These are phyloP conservation scores for Loxodonta africana DNA, from an alignment of 2,113 vertebrate genomes.

Conservation along the genomic window DNA sequence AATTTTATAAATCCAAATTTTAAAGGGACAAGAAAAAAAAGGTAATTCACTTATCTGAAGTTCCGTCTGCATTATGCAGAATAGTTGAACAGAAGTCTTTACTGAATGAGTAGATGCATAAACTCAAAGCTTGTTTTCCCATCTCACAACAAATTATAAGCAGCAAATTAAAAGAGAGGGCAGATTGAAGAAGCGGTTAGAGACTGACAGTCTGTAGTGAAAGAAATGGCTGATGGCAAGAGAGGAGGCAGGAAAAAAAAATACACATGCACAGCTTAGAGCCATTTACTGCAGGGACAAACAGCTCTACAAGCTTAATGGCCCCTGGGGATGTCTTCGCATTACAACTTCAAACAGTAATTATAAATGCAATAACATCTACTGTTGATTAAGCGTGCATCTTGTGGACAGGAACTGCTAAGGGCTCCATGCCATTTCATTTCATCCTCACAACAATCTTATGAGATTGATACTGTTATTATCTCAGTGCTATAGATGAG, in stretches of 20 bases:
- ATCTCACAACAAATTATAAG: constrained; percentile 43
- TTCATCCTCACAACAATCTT: constrained; percentile 5
- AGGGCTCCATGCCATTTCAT: background rate
- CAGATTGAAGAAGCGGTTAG: constrained; percentile 23
- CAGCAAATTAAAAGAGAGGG: background rate
- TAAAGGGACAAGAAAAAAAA: background rate
- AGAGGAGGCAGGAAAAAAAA: background rate
- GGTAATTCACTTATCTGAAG: background rate
- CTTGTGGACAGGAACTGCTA: background rate
- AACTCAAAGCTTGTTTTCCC: constrained; percentile 8
- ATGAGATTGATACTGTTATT: constrained; percentile 16
- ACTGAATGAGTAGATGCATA: background rate
- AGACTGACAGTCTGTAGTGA: constrained; percentile 22
- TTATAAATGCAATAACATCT: constrained; percentile 58
- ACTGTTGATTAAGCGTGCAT: constrained; percentile 22
- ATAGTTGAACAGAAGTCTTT: constrained; percentile 29
- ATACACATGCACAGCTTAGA: background rate
- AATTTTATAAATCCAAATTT: constrained; percentile 39
- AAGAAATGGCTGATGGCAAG: constrained; percentile 42
- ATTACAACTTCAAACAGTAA: constrained; percentile 19
- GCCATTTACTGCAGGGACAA: background rate
- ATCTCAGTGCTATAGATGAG: constrained; percentile 5
- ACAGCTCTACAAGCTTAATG: background rate
- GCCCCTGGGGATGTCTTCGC: background rate
- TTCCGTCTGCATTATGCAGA: constrained; percentile 38